phyloP scores from a whole-genome alignment of 2,888 invertebrate genomes.

The Hyalella azteca region DNA sequence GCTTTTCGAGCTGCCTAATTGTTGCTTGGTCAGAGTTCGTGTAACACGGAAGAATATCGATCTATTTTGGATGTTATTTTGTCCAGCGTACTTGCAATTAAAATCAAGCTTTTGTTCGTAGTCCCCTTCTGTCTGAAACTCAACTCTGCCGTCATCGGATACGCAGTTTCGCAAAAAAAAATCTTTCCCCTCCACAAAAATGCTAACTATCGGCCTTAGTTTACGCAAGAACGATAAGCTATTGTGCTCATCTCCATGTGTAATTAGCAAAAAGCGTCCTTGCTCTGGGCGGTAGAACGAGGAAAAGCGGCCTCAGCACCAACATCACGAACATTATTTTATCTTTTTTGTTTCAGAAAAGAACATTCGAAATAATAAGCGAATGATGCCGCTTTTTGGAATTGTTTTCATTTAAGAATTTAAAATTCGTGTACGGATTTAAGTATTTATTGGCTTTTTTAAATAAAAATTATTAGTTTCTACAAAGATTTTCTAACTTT shows the following conservation, averaged over 20 bases:
- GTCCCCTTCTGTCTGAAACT: neutral
- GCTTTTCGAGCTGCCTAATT: constrained; percentile 4
- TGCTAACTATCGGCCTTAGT: constrained; percentile 36
- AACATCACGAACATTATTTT: no score
- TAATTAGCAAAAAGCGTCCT: constrained; percentile 30
- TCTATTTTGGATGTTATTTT: neutral
- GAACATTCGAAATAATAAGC: no score
- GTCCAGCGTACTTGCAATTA: neutral
- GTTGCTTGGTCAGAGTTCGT: neutral
- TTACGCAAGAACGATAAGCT: constrained; percentile 37
- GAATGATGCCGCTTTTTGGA: no score
- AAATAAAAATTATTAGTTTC: no score
- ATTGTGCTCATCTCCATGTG: constrained; percentile 37
- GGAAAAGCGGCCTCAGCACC: no score
- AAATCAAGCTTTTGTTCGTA: constrained; percentile 19
- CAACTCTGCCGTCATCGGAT: constrained; percentile 33
- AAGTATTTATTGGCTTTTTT: no score
- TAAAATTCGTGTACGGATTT: no score
- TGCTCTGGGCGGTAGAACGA: no score
- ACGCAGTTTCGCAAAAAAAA: neutral
- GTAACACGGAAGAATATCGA: neutral
- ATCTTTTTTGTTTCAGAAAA: no score
- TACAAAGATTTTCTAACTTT: no score
- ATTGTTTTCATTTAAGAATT: no score
- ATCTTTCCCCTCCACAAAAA: constrained; percentile 2